Conservation (phyloP, 2,797 vertebrate species). For the Manis crassicaudata region DNA sequence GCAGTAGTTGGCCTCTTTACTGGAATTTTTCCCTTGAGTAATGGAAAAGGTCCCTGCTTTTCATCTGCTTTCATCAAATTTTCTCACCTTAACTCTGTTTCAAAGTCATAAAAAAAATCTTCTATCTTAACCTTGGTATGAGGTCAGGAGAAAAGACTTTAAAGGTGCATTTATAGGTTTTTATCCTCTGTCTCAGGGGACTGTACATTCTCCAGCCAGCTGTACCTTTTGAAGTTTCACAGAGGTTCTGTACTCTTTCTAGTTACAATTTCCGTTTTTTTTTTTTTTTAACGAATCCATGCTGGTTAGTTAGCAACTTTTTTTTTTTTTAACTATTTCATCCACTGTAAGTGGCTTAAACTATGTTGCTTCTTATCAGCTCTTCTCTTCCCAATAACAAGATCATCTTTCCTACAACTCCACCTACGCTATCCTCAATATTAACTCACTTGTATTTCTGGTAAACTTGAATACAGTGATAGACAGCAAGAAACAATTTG, state of each 20-base stretch:
- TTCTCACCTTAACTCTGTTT: slow-evolving; percentile 70
- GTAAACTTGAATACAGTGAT: neutral
- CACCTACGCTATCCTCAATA: neutral
- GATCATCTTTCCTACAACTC: slow-evolving; percentile 24
- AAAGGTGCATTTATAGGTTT: slow-evolving; percentile 69
- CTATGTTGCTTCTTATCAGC: neutral
- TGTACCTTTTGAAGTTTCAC: slow-evolving; percentile 76
- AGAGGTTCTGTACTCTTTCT: slow-evolving; percentile 67
- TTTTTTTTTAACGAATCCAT: neutral
- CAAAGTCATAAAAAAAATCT: slow-evolving; percentile 69
- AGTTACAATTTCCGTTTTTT: slow-evolving; percentile 49
- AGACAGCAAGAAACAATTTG: neutral
- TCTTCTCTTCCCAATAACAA: neutral
- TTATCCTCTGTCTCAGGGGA: slow-evolving; percentile 63
- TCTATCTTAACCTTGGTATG: slow-evolving; percentile 76
- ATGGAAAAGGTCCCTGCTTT: neutral
- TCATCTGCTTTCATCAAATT: slow-evolving; percentile 63
- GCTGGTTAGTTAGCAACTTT: slow-evolving; percentile 64
- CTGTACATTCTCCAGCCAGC: slow-evolving; percentile 64
- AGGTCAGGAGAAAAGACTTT: slow-evolving; percentile 75
- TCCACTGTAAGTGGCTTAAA: neutral
- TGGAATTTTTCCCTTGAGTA: slow-evolving; percentile 23
- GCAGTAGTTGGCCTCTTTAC: neutral
- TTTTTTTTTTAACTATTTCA: slow-evolving; percentile 52
- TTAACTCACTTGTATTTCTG: neutral